phyloP scores from a whole-genome alignment of 2,113 vertebrate genomes.

The Chionis minor region DNA sequence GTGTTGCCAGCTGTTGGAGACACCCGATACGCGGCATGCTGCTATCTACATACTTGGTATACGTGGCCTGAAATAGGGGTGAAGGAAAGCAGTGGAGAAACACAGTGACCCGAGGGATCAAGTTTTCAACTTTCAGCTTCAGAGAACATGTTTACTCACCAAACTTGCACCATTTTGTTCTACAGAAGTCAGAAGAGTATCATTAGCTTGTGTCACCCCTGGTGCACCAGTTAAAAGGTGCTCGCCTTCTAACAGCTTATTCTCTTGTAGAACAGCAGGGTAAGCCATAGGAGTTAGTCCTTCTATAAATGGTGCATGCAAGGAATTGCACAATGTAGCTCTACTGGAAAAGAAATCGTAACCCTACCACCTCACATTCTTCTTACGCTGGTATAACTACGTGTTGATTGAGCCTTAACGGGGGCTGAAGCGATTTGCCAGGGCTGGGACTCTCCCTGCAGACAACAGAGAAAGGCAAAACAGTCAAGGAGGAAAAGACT shows the following conservation, averaged over 20 bases:
- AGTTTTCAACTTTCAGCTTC: neutral
- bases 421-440: neutral
- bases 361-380: neutral
- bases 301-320: neutral
- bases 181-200: neutral
- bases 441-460: neutral
- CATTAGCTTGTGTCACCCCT: neutral
- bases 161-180: neutral
- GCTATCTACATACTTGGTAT: neutral
- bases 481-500: neutral
- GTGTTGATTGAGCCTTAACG: neutral
- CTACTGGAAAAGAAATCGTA: neutral
- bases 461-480: neutral
- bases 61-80: slow-evolving; percentile 1
- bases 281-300: neutral
- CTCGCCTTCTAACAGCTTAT: neutral
- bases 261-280: neutral
- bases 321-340: neutral
- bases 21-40: neutral
- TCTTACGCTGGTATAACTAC: neutral
- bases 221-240: neutral
- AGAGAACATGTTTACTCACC: neutral
- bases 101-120: neutral
- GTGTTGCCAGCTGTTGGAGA: neutral
- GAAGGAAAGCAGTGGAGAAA: neutral